phyloP scores from a whole-genome alignment of 2,797 vertebrate genomes.

The Microtus agrestis region DNA sequence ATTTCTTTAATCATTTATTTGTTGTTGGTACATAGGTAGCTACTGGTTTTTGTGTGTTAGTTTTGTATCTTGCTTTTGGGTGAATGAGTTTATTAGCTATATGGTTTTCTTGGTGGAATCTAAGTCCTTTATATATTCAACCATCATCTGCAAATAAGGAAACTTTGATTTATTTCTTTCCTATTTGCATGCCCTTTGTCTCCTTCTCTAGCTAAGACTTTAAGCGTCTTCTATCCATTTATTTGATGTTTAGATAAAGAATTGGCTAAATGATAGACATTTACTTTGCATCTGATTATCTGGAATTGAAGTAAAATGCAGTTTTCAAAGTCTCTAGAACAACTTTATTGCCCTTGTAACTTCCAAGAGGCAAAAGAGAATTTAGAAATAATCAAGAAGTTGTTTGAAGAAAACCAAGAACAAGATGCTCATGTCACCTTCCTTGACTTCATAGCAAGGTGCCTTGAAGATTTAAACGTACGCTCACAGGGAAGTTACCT shows the following conservation, averaged over 20 bases:
- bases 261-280: conserved; percentile 9
- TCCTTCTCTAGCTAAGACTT: background rate
- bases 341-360: background rate
- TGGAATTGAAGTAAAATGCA: background rate
- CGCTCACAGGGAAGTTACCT: background rate
- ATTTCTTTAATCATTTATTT: background rate
- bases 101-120: background rate
- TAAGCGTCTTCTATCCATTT: background rate
- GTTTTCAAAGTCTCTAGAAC: background rate
- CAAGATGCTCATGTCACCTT: background rate
- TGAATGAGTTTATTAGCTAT: background rate
- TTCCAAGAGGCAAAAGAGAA: conserved; percentile 19
- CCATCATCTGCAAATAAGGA: background rate
- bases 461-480: background rate
- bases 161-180: background rate
- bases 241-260: conserved; percentile 29
- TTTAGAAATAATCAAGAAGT: background rate
- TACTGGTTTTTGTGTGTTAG: background rate
- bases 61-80: background rate
- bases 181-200: background rate
- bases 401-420: background rate
- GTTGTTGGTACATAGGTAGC: background rate
- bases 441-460: background rate
- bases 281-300: conserved; percentile 40
- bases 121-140: background rate